These are phyloP conservation scores for Ara ararauna DNA, from an alignment of 2,797 vertebrate genomes.

Conservation along the genomic window DNA sequence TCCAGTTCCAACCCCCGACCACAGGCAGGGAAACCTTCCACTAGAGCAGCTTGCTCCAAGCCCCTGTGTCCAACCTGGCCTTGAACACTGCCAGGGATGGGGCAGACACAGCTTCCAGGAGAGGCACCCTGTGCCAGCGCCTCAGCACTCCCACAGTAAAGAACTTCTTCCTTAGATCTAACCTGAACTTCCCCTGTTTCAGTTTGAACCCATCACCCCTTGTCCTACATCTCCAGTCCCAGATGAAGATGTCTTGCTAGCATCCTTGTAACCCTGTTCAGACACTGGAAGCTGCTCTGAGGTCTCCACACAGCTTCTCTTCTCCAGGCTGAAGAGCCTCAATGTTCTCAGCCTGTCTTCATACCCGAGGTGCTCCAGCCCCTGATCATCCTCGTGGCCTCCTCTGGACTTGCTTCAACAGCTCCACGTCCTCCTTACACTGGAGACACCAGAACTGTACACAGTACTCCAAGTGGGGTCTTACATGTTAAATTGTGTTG, in stretches of 20 bases:
- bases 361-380: neutral
- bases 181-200: neutral
- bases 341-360: neutral
- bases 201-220: neutral
- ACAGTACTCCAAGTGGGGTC: neutral
- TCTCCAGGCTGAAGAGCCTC: neutral
- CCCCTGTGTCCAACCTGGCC: neutral
- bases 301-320: neutral
- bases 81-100: neutral
- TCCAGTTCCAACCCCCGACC: neutral
- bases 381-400: neutral
- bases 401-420: neutral
- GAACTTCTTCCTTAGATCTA: neutral
- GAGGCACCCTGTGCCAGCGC: neutral
- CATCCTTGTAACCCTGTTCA: neutral
- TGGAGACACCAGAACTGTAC: neutral
- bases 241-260: neutral
- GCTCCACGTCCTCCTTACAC: neutral
- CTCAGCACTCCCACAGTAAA: neutral
- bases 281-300: neutral
- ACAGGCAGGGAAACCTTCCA: neutral
- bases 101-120: neutral
- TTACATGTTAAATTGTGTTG: fast-evolving
- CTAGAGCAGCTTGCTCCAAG: neutral
- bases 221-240: neutral